phyloP scores from a whole-genome alignment of 2,113 vertebrate species.

The Sylvietta virens region DNA sequence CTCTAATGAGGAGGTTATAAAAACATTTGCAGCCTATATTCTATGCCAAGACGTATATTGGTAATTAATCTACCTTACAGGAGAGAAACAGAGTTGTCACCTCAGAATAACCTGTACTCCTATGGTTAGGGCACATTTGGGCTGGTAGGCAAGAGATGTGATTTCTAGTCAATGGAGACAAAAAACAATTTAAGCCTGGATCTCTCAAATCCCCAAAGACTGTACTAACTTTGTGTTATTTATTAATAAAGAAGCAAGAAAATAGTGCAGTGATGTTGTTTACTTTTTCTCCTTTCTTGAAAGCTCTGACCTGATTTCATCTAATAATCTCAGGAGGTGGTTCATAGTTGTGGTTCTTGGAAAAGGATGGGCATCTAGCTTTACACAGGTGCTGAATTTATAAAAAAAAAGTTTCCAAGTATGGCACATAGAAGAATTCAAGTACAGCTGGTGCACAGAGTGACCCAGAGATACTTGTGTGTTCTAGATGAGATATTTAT shows the following conservation, averaged over 20 bases:
- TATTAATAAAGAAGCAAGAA: background rate
- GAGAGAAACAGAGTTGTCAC: background rate
- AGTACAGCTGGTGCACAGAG: background rate
- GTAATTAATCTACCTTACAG: background rate
- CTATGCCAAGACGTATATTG: background rate
- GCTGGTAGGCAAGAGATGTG: background rate
- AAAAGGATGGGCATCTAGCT: background rate
- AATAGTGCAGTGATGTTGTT: background rate
- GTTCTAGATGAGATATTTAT: background rate
- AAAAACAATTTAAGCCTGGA: background rate
- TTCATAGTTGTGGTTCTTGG: background rate
- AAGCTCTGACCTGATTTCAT: background rate
- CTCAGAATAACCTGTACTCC: background rate
- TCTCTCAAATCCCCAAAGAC: background rate
- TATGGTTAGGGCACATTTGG: background rate
- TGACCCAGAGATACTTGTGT: background rate
- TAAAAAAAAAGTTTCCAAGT: background rate
- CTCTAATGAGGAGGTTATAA: background rate
- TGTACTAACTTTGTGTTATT: background rate
- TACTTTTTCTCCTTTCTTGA: background rate
- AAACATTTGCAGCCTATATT: background rate
- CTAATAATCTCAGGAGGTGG: background rate
- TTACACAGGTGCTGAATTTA: background rate
- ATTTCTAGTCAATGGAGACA: background rate
- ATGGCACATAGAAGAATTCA: background rate